Evolutionary conservation across 2,113 vertebrate genomes (phyloP), one percentile per base, ranked within the genome.

Genomic region (Psephotus haematonotus): DNA sequence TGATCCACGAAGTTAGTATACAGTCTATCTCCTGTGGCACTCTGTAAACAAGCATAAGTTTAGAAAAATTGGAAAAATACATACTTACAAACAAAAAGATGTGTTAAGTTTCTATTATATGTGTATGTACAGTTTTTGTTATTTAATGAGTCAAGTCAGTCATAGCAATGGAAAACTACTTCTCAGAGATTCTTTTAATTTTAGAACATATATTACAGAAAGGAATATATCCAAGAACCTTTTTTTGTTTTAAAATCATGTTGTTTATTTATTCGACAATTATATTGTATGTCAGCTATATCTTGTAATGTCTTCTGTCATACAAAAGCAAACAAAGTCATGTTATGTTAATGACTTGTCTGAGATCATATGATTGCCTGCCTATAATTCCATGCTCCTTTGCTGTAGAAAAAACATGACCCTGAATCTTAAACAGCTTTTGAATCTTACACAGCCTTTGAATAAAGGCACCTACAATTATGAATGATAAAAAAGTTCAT

Each of bases 281-380:
- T 98, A 98, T 97, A 97, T 97, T 95, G 89, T 96, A 96, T 96
- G 98, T 98, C 98, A 98, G 97, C 96, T 97, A 86, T 94, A 97
- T 98, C 98, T 98, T 97, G 92, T 99, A 98, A 99, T 98, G 97
- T 97, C 92, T 98, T 97, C 75, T 99, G 99, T 99, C 99, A 99
- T 98, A 98, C 81, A 93, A 99, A 99, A 99, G 98, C 99, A 99
- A 99, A 99, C 98, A 97, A 98, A 98, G 97, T 94, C 97, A 93
- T 67, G 95, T 97, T 97, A 96, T 97, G 84, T 98, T 98, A 98
- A 97, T 96, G 97, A 97, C 91, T 82, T 79, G 68, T 93, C 97
- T 93, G 87, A 93, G 97, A 96, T 98, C 96, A 86, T 97, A 91
- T 98, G 97, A 97, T 97, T 97, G 97, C 94, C 95, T 97, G 97